Evolutionary conservation across 1,140 invertebrate species (phyloP).

Genomic region (Glomeris maerens): DNA sequence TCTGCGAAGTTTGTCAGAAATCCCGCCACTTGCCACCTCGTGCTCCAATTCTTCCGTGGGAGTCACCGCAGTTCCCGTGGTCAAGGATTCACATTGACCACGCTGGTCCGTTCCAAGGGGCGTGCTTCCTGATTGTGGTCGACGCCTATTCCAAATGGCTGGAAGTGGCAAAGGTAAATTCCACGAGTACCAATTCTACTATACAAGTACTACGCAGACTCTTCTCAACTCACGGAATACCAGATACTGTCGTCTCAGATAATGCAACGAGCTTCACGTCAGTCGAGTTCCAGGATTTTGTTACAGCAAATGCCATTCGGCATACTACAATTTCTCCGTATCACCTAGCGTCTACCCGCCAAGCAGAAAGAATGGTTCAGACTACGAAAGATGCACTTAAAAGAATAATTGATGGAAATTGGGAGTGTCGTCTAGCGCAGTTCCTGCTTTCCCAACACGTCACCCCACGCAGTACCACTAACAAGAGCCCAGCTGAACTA

Average conservation of each 20-base stretch:
- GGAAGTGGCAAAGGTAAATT: constrained; percentile 30
- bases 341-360: constrained; percentile 24
- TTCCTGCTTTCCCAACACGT: no score
- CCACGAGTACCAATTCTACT: constrained; percentile 5
- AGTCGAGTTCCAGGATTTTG: constrained; percentile 23
- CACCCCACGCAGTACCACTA: no score
- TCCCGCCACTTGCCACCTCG: constrained; percentile 10
- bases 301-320: constrained; percentile 15
- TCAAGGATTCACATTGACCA: constrained; percentile 29
- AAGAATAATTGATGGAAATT: no score
- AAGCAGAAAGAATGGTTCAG: constrained; percentile 25
- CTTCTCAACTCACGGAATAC: constrained; percentile 19
- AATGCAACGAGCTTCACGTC: constrained; percentile 27
- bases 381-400: no score
- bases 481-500: no score
- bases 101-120: constrained; percentile 27
- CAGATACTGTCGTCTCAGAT: constrained; percentile 23
- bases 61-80: constrained; percentile 22
- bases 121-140: constrained; percentile 29
- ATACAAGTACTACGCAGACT: constrained; percentile 9
- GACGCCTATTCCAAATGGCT: constrained; percentile 35
- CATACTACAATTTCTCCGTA: constrained; percentile 21
- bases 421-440: no score
- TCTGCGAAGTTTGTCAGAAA: constrained; percentile 30
- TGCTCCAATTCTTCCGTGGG: constrained; percentile 15